A percentile compares a stretch with the other conserved stretches of the same genome.
These are phyloP conservation scores for Agapostemon virescens DNA, from an alignment of 2,888 invertebrate species.

Conservation along the genomic window DNA sequence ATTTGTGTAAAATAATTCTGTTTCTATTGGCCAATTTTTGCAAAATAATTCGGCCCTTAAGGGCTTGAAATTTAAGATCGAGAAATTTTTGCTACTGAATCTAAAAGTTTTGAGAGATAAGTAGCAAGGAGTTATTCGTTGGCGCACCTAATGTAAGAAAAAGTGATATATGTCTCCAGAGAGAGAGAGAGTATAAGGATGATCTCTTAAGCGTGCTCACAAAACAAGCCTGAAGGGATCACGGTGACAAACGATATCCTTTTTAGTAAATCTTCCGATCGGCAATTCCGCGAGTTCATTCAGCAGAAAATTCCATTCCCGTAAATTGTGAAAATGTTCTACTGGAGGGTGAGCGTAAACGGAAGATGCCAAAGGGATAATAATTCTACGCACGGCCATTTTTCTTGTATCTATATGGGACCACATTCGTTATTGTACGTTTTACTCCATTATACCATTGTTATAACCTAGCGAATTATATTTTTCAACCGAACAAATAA, in stretches of 20 bases:
- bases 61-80: neutral
- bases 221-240: slow-evolving; percentile 41
- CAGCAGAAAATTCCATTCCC: slow-evolving; percentile 50
- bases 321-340: slow-evolving; percentile 36
- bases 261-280: slow-evolving; percentile 26
- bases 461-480: neutral
- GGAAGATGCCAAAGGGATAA: slow-evolving; percentile 20
- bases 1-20: too few relatives aligned
- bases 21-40: neutral
- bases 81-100: neutral
- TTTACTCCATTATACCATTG: neutral
- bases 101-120: neutral
- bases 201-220: slow-evolving; percentile 20
- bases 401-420: slow-evolving; percentile 11
- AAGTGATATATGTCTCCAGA: slow-evolving; percentile 2
- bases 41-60: neutral
- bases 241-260: slow-evolving; percentile 48
- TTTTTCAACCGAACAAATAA: neutral
- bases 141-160: neutral
- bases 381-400: slow-evolving; percentile 40
- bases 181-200: neutral
- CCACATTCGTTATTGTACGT: slow-evolving; percentile 31
- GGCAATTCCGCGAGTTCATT: slow-evolving; percentile 29
- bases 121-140: neutral
- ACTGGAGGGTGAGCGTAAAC: neutral